Conservation (phyloP, 2,888 invertebrate species). For the Leptogaster cylindrica region DNA sequence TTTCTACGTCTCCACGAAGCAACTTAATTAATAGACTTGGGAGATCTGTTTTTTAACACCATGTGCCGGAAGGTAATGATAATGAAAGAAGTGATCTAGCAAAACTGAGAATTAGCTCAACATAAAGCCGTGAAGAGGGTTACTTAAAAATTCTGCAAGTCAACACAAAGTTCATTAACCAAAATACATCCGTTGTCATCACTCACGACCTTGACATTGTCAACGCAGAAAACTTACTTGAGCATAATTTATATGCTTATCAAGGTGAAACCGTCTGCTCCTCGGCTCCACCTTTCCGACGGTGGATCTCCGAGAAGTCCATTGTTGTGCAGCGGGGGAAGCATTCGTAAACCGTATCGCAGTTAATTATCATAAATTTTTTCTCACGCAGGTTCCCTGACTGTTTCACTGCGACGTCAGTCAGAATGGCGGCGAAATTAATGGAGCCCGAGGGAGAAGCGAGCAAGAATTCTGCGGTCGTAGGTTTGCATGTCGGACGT, state of each 20-base stretch:
- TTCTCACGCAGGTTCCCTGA: conserved; percentile 14
- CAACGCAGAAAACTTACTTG: too few species aligned
- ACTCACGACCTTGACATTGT: conserved; percentile 20
- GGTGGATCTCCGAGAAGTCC: not conserved
- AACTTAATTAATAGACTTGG: too few species aligned
- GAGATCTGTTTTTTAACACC: too few species aligned
- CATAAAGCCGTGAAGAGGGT: too few species aligned
- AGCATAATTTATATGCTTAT: not conserved
- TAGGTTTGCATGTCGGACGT: conserved; percentile 16
- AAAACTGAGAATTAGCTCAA: too few species aligned
- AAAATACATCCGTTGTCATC: too few species aligned
- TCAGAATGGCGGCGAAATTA: not conserved
- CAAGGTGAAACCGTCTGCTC: not conserved
- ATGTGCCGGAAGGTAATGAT: too few species aligned
- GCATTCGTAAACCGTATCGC: not conserved
- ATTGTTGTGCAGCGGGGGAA: conserved; percentile 8
- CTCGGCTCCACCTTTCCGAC: not conserved
- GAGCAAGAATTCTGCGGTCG: not conserved
- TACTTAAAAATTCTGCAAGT: too few species aligned
- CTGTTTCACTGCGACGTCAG: not conserved
- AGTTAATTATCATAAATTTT: conserved; percentile 14
- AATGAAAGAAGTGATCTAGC: too few species aligned
- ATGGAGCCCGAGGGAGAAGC: not conserved
- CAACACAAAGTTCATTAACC: too few species aligned
- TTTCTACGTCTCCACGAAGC: too few species aligned